A percentile compares a stretch with the other conserved stretches of the same genome.
Evolutionary conservation across 1,140 invertebrate genomes (phyloP).

Genomic region (Olivierus martensii): DNA sequence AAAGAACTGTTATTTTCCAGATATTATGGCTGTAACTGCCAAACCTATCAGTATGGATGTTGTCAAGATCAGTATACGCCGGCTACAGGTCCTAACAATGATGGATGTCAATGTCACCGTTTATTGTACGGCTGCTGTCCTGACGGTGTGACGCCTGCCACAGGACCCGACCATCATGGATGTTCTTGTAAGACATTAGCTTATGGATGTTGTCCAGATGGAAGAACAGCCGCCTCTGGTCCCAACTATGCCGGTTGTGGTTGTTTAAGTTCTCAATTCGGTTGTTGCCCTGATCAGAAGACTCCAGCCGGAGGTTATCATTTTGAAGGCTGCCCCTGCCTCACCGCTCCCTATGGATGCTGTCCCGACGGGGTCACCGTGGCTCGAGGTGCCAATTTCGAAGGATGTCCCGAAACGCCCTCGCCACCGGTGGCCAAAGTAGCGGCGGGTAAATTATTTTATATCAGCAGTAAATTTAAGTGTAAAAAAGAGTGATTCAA

Average conservation of each 20-base stretch:
- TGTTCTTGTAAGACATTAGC: conserved; percentile 61
- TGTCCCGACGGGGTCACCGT: conserved; percentile 53
- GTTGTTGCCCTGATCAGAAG: conserved; percentile 74
- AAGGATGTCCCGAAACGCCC: conserved; percentile 39
- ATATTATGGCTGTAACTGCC: conserved; percentile 54
- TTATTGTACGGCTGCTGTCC: conserved; percentile 68
- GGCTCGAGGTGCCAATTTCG: conserved; percentile 19
- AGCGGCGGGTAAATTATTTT: no score
- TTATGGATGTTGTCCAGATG: conserved; percentile 81
- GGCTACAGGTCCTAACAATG: conserved; percentile 36
- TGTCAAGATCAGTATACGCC: conserved; percentile 37
- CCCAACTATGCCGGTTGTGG: conserved; percentile 59
- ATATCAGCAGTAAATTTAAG: no score
- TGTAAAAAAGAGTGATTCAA: no score
- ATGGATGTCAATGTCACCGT: conserved; percentile 60
- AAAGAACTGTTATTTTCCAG: conserved; percentile 26
- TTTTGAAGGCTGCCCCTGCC: conserved; percentile 39
- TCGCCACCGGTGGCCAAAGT: no score
- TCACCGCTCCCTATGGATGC: conserved; percentile 44
- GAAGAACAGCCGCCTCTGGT: conserved; percentile 58
- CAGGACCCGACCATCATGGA: conserved; percentile 46
- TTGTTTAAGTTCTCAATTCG: conserved; percentile 35
- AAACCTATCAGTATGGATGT: conserved; percentile 43
- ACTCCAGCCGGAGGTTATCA: conserved; percentile 65
- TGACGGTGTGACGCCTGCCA: conserved; percentile 50